Base-by-base conservation (phyloP, 2,797 vertebrate genomes). In the Acipenser oxyrinchus region DNA sequence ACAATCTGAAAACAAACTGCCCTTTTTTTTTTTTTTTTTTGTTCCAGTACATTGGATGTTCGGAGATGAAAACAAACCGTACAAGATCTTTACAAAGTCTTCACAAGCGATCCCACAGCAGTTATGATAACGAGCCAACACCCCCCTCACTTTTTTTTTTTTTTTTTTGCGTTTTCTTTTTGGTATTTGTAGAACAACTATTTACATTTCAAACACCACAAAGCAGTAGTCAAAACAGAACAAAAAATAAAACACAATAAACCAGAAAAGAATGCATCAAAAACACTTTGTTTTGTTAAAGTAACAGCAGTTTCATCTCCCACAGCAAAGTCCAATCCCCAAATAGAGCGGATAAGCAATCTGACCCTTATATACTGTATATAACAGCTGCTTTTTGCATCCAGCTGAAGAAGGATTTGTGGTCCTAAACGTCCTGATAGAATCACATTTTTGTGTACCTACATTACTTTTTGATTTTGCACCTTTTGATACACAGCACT, bases 201-300 rank as follows among this genome's bases (percentile, higher is more conserved):
- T 58, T 58, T 58, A 58, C 55, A 58, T 37, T 37, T 58, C 55
- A 58, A n/a, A 11, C 55, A 58, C 55, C 55, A 58, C 55, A n/a
- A 58, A 58, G 6, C 8, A 53, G 11, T 53, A 12, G 8, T 6
- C 55, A 58, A n/a, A 18, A 18, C 15, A 18, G 15, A 58, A 58
- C 55, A 10, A 58, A 4, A 37, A 58, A 58, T n/a, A 58, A 58
- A 58, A 37, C 23, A 37, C 23, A 37, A 4, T 3, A 4, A 37
- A 37, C 11, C 12, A 58, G 55, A 6, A 58, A 58, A 58, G 12
- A 37, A 37, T 37, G 23, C 23, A 37, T 37, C 23, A 37, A 37
- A 37, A 37, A 37, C 23, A 37, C 2, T 37, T 4, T 37, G 23
- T 53, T 6, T 53, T 12, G 8, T 53, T 12, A 53, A 53, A 53